Percentiles rank a stretch among this genome's conserved stretches.
Conservation (phyloP, 2,113 vertebrate genomes). For the Fulmarus glacialis region DNA sequence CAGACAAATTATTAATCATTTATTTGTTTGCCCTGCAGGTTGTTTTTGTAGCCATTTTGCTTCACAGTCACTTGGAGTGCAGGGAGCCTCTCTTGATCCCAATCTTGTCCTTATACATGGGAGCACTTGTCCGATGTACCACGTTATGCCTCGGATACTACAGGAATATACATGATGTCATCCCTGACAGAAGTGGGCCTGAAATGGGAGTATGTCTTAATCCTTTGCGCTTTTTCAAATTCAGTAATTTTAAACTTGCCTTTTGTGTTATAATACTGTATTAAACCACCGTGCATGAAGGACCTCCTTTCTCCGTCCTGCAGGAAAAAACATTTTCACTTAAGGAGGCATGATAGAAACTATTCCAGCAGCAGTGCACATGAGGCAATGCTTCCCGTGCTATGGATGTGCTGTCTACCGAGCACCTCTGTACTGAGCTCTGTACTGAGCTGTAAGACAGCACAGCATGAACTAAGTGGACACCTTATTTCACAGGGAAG, state of each 20-base stretch:
- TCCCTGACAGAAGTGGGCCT: conserved; percentile 89
- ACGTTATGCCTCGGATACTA: conserved; percentile 94
- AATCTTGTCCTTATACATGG: conserved; percentile 96
- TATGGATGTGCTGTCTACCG: not conserved
- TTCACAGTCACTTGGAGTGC: conserved; percentile 95
- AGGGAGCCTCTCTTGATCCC: conserved; percentile 94
- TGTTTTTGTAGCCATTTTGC: conserved; percentile 94
- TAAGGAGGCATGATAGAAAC: not conserved
- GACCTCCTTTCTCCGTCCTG: not conserved
- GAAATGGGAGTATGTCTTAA: conserved; percentile 87
- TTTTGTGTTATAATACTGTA: not conserved
- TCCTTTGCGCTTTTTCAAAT: not conserved
- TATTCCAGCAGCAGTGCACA: not conserved
- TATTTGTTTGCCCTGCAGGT: conserved; percentile 75
- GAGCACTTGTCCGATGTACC: conserved; percentile 92
- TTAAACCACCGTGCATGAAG: not conserved
- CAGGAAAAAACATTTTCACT: not conserved
- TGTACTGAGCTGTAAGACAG: not conserved
- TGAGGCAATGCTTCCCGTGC: not conserved
- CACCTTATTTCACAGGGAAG: not conserved
- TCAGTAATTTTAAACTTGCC: not conserved
- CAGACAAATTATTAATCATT: not conserved
- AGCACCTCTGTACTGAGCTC: not conserved
- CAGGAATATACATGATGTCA: conserved; percentile 91
- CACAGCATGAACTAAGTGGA: not conserved